Evolutionary conservation across 2,888 invertebrate species (phyloP).

Genomic region (Bedellia somnulentella): DNA sequence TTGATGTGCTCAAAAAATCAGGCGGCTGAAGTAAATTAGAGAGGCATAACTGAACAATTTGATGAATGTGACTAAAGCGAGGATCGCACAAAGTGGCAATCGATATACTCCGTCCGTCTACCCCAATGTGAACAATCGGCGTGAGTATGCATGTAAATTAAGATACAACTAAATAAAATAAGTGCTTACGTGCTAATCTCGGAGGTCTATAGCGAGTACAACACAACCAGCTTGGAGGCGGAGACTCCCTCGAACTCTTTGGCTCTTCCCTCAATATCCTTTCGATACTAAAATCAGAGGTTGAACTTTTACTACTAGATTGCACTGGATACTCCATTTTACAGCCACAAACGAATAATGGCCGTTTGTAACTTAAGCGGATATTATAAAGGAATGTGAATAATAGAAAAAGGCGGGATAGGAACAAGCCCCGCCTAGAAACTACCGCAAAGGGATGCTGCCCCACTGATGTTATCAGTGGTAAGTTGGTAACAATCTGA

Average conservation of each 20-base stretch:
- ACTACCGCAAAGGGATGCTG: conserved; percentile 4
- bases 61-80: too few relatives aligned
- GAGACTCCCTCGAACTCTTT: conserved; percentile 15
- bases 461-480: conserved; percentile 29
- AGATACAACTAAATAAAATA: too few relatives aligned
- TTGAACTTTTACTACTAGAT: conserved; percentile 23
- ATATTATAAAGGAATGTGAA: conserved; percentile 16
- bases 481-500: too few relatives aligned
- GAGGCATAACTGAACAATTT: too few relatives aligned
- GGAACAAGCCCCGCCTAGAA: conserved; percentile 21
- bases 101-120: too few relatives aligned
- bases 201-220: conserved; percentile 76
- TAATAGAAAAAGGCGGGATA: conserved; percentile 17
- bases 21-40: too few relatives aligned
- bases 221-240: conserved; percentile 63
- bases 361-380: conserved; percentile 8
- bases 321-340: conserved; percentile 31
- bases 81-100: too few relatives aligned
- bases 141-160: too few relatives aligned
- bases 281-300: conserved; percentile 64
- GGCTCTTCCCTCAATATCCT: conserved; percentile 58
- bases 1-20: too few relatives aligned
- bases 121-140: too few relatives aligned
- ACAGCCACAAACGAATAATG: conserved; percentile 1
- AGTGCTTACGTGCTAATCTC: conserved; percentile 65